phyloP scores from a whole-genome alignment of 2,797 vertebrate genomes.

The Pangasius krempfi region DNA sequence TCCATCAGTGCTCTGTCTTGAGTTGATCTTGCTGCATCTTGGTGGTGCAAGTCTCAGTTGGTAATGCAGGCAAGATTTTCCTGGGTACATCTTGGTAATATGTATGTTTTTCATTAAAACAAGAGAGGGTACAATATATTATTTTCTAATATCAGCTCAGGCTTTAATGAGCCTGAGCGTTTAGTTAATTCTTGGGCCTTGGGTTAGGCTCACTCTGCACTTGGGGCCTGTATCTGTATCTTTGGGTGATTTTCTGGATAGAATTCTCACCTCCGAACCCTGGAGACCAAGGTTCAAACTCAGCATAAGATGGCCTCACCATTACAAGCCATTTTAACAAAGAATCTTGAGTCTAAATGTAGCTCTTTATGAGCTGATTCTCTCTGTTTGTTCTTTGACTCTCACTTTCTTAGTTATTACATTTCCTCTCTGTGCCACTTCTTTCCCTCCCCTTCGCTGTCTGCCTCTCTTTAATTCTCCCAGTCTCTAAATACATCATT shows the following conservation, averaged over 20 bases:
- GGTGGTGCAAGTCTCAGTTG: neutral
- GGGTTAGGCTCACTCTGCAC: neutral
- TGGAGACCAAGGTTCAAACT: neutral
- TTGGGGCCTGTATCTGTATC: neutral
- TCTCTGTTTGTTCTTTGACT: neutral
- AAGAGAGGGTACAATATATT: neutral
- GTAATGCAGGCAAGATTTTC: neutral
- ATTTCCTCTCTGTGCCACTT: neutral
- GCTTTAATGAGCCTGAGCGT: neutral
- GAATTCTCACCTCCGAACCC: neutral
- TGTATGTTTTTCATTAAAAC: neutral
- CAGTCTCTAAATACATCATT: neutral
- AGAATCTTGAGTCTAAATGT: neutral
- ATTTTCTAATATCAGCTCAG: neutral
- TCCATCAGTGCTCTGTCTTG: neutral
- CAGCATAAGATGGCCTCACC: neutral
- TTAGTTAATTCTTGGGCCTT: neutral
- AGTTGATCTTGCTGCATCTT: neutral
- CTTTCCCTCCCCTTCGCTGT: conserved; percentile 7
- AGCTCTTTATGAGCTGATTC: neutral
- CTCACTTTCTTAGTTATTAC: neutral
- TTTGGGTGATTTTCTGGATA: neutral
- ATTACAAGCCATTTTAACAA: neutral
- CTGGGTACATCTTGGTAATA: neutral
- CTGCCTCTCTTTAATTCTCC: neutral